Base-by-base conservation (phyloP, 2,888 invertebrate genomes). In the Synanthedon formicaeformis region DNA sequence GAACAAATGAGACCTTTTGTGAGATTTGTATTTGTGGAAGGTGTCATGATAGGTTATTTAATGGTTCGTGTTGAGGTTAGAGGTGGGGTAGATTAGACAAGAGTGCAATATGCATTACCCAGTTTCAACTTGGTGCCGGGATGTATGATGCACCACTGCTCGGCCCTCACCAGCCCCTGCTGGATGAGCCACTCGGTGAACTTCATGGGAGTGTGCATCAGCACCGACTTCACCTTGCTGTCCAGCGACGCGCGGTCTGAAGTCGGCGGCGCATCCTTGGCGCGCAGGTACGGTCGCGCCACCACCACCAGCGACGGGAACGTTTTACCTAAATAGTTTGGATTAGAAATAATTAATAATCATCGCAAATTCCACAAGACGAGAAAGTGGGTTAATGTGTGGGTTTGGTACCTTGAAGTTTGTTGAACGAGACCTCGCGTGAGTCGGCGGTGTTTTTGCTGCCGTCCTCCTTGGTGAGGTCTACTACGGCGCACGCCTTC, bases 181-280 rank as follows among this genome's bases (percentile, higher is more conserved):
- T 96, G 95, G 55, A 96, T 94, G 52, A 96, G 88, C 95, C 96
- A 96, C 81, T 96, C 96, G 0, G 95, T 94, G 69, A 96, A 95
- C 78, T 94, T 94, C 59, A 94, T 92, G 0, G 95, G 92, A 0
- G 92, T 91, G 68, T 93, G 91, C 90, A 95, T 93, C 12, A 96
- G 81, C 4, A 95, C 93, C 1, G 92, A 89, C 75, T 96, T 96
- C 1, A 96, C 95, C 75, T 93, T 93, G 45, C 91, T 90, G 81
- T 96, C 96, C 3, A 93, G 77, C 18, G 89, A 81, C 1, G 89
- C 82, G 12, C 93, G 88, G 64, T 92, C 92, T 0, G 89, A 76
- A 0, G 83, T 77, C 0, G 88, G 81, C 48, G 88, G 77, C 0
- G 82, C 70, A 57, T 94, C 93, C 70, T 93, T 93, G 0, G 91